Conservation (phyloP, 2,888 invertebrate species). For the Cephus pygmeus region DNA sequence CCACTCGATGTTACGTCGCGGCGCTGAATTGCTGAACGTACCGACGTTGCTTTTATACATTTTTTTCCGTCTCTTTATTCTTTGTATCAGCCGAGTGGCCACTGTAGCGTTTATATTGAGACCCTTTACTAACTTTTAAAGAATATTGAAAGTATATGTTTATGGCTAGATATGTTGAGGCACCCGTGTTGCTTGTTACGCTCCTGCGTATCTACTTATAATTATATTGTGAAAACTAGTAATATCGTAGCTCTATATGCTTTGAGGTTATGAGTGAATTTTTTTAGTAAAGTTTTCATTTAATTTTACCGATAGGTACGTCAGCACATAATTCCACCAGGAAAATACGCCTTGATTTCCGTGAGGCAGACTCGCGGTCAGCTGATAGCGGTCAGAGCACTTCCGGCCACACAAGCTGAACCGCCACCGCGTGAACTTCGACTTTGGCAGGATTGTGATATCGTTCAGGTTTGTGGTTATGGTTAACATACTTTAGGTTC, state of each 20-base stretch:
- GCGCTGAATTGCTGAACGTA: neutral
- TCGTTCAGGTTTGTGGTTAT: conserved; percentile 72
- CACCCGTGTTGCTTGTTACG: neutral
- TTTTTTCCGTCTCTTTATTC: neutral
- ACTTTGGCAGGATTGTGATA: conserved; percentile 87
- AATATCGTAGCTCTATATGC: neutral
- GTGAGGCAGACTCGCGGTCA: conserved; percentile 88
- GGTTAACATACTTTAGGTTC: neutral
- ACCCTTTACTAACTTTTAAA: neutral
- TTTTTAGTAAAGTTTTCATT: neutral
- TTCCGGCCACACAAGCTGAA: conserved; percentile 75
- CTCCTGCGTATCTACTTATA: neutral
- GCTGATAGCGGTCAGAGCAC: conserved; percentile 84
- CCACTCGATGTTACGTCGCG: neutral
- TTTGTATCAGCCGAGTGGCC: neutral
- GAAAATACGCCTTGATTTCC: conserved; percentile 88
- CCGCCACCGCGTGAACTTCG: conserved; percentile 65
- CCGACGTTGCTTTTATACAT: neutral
- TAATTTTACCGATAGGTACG: conserved; percentile 50
- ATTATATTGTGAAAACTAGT: neutral
- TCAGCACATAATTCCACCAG: conserved; percentile 84
- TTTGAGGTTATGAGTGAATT: neutral
- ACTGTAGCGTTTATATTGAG: neutral
- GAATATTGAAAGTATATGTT: neutral
- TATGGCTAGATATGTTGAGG: neutral